Evolutionary conservation across 2,888 invertebrate genomes (phyloP), one percentile per base, ranked within the genome.

Genomic region (Kryphioiulus occultus): DNA sequence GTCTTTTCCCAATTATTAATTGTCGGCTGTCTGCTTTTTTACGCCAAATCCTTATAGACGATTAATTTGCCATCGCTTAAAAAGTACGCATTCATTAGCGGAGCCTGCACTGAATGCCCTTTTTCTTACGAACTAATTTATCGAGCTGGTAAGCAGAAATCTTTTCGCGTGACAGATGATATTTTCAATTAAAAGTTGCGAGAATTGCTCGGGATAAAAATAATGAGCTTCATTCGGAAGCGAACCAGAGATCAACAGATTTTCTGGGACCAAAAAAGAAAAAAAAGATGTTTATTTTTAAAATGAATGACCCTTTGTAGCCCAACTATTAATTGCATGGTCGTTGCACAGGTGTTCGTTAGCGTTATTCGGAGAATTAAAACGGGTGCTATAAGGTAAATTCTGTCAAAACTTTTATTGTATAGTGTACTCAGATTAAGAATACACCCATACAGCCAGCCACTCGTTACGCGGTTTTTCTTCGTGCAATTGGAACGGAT

Each of bases 101-200:
- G 17, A 78, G 78, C 15, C 12, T 68, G 22, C 7, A 26, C 59
- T 22, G 59, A 68, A 68, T 68, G 59, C 30, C 78, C 78, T 78
- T 30, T 78, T 78, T 78, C 26, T 78, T 12, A 78, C 78, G 30
- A 78, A 30, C 78, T 78, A 26, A 78, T 78, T 78, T 78, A 78
- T 78, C 78, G 78, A 30, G 78, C 78, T 78, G 30, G 78, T 78
- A 78, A 78, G 78, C 78, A 78, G 26, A 78, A 78, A 78, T 78
- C 78, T 78, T 30, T 12, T 30, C n/a, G 78, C 78, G 78, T 30
- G 78, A 78, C 30, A 78, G 78, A 78, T 78, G 78, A 78, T 78
- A 10, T 30, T 78, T 78, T 78, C 78, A 78, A 78, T 78, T 78
- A 78, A 78, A 78, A 78, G 30, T 78, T 26, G 30, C 78, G 78